Percentiles rank a stretch among this genome's conserved stretches.
phyloP scores from a whole-genome alignment of 2,888 invertebrate genomes.

The Tyria jacobaeae region DNA sequence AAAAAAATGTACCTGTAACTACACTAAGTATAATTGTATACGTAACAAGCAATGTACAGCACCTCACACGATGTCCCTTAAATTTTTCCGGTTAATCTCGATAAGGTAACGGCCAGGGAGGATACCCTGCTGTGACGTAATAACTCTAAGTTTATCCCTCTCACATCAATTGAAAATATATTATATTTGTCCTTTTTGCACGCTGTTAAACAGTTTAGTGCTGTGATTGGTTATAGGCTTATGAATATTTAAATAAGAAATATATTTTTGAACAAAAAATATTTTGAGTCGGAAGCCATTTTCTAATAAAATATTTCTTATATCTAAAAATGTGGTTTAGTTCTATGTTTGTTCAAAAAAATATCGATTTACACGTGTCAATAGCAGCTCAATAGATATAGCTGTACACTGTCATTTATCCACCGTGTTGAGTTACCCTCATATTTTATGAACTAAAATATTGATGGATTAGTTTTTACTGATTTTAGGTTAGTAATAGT shows the following conservation, averaged over 20 bases:
- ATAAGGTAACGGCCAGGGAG: slow-evolving; percentile 66
- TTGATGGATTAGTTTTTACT: no score
- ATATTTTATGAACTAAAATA: no score
- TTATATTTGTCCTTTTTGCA: slow-evolving; percentile 77
- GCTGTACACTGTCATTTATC: background rate
- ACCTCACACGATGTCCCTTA: slow-evolving; percentile 23
- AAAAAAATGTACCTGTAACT: no score
- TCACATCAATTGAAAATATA: slow-evolving; percentile 78
- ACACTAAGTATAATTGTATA: background rate
- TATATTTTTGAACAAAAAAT: background rate
- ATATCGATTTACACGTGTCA: background rate
- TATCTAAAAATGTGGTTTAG: no score
- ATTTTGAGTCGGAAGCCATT: no score
- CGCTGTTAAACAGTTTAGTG: slow-evolving; percentile 81
- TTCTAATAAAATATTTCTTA: no score
- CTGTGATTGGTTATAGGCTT: slow-evolving; percentile 69
- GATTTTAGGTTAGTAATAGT: no score
- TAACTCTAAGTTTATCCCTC: slow-evolving; percentile 81
- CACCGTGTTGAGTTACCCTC: no score
- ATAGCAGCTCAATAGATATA: background rate
- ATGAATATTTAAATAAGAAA: slow-evolving; percentile 60
- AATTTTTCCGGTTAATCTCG: slow-evolving; percentile 47
- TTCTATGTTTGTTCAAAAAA: no score
- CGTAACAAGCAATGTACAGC: slow-evolving; percentile 48
- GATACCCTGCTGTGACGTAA: slow-evolving; percentile 84